Conservation (phyloP, 2,113 vertebrate genomes). For the Sinosuthora webbiana region DNA sequence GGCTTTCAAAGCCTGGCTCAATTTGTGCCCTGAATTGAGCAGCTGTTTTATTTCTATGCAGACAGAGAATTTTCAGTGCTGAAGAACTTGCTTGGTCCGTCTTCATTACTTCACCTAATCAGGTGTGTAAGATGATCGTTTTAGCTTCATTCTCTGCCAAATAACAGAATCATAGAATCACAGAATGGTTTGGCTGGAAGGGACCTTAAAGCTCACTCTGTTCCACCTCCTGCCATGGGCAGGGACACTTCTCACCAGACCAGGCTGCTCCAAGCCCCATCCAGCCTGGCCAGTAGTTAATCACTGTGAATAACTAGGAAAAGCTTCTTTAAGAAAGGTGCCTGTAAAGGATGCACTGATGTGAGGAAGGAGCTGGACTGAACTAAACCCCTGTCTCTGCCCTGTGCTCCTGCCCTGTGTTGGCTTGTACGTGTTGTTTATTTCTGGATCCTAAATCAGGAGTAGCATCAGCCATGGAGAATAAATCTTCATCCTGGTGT, state of each 20-base stretch:
- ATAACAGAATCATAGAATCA: background rate
- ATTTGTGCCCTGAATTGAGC: background rate
- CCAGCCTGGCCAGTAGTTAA: background rate
- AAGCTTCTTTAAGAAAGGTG: background rate
- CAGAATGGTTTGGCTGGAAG: background rate
- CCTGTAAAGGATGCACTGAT: background rate
- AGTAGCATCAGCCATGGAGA: background rate
- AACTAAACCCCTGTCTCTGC: background rate
- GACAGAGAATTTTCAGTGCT: background rate
- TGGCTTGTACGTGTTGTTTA: accelerated
- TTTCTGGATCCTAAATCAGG: background rate
- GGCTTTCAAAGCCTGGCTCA: background rate
- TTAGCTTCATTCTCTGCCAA: background rate
- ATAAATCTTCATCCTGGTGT: background rate
- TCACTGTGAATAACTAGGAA: background rate
- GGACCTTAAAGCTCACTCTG: background rate
- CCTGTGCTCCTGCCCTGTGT: background rate
- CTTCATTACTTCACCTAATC: background rate
- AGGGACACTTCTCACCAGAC: background rate
- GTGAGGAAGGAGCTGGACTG: background rate
- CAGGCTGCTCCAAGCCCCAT: background rate
- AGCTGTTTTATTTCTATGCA: background rate
- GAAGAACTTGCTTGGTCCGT: background rate
- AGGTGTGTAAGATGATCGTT: background rate
- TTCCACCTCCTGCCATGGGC: background rate